phyloP scores from a whole-genome alignment of 1,140 invertebrate genomes.

The Gonatopus flavifemur region DNA sequence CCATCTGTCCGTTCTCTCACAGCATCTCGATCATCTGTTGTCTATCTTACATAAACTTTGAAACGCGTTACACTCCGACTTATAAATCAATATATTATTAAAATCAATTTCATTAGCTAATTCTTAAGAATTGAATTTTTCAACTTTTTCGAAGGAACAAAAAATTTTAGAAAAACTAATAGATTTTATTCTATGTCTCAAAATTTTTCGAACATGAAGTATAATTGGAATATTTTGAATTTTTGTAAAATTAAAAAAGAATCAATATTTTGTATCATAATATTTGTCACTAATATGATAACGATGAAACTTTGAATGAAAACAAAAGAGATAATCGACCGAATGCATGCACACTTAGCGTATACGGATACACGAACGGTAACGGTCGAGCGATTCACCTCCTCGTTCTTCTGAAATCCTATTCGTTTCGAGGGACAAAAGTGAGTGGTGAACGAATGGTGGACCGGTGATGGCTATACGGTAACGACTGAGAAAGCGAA shows the following conservation, averaged over 20 bases:
- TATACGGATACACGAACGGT: background rate
- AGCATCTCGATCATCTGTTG: slow-evolving; percentile 44
- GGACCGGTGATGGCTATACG: slow-evolving; percentile 26
- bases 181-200: slow-evolving; percentile 10
- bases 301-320: background rate
- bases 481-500: slow-evolving; percentile 22
- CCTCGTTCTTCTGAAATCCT: slow-evolving; percentile 22
- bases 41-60: background rate
- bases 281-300: too few species aligned
- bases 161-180: too few species aligned
- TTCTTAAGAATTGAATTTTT: too few species aligned
- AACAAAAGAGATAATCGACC: background rate
- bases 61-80: too few species aligned
- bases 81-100: too few species aligned
- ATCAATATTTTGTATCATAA: too few species aligned
- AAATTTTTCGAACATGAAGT: background rate
- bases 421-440: slow-evolving; percentile 32
- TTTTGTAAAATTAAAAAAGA: too few species aligned
- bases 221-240: too few species aligned
- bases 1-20: slow-evolving; percentile 26
- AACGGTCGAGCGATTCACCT: slow-evolving; percentile 1
- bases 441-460: slow-evolving; percentile 49
- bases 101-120: too few species aligned
- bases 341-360: background rate
- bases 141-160: too few species aligned